These are phyloP conservation scores for Syngnathus floridae DNA, from an alignment of 2,113 vertebrate species.

Conservation along the genomic window DNA sequence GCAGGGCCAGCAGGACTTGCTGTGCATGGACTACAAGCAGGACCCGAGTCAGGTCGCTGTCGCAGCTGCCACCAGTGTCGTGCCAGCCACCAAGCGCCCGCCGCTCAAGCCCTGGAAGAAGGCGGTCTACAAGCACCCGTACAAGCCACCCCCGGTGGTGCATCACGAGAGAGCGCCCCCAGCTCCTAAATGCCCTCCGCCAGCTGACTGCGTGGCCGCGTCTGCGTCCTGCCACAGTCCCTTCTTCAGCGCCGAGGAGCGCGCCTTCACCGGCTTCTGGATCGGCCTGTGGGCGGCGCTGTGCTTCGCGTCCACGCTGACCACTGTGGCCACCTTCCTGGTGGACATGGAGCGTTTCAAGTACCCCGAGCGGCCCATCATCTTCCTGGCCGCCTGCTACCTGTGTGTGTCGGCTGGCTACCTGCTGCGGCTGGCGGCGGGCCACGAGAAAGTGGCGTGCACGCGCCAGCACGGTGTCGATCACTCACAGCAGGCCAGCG, in stretches of 20 bases:
- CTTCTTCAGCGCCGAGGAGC: constrained; percentile 81
- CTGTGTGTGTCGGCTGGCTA: constrained; percentile 86
- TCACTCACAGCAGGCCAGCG: constrained; percentile 84
- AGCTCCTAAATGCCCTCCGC: constrained; percentile 72
- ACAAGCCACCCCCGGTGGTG: constrained; percentile 67
- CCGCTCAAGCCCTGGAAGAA: constrained; percentile 64
- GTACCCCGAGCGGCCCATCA: constrained; percentile 89
- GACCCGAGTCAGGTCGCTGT: constrained; percentile 67
- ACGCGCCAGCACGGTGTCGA: constrained; percentile 66
- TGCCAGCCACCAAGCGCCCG: constrained; percentile 56
- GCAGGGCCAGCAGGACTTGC: constrained; percentile 79
- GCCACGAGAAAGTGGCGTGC: constrained; percentile 85
- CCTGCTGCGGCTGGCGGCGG: constrained; percentile 80
- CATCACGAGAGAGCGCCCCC: constrained; percentile 68
- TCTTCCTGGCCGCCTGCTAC: constrained; percentile 90
- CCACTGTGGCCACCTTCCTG: constrained; percentile 86
- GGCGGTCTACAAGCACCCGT: constrained; percentile 40
- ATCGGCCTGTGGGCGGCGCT: constrained; percentile 87
- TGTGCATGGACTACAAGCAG: constrained; percentile 94
- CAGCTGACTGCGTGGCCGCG: constrained; percentile 72
- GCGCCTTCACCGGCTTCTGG: constrained; percentile 86
- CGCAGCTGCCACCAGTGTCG: constrained; percentile 71
- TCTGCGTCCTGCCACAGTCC: constrained; percentile 86
- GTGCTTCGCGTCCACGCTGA: constrained; percentile 87
- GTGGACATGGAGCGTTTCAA: constrained; percentile 90